phyloP scores from a whole-genome alignment of 2,113 vertebrate genomes.

The Suricata suricatta region DNA sequence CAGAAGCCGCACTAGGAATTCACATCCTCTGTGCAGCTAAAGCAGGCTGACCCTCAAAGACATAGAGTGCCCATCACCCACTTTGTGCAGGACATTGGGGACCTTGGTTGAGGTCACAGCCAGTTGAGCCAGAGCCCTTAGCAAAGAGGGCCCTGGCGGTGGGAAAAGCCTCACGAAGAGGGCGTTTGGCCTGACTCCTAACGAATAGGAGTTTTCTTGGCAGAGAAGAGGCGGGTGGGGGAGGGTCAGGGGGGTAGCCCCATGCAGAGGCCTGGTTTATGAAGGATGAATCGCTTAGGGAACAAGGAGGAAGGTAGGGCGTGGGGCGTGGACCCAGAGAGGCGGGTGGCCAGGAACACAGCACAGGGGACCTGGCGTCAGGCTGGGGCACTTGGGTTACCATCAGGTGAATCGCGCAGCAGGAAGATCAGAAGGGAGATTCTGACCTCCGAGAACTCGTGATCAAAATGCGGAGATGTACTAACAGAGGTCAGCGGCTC shows the following conservation, averaged over 20 bases:
- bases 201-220: fast-evolving
- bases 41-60: no score
- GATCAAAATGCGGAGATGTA: fast-evolving
- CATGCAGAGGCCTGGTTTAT: no score
- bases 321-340: fast-evolving
- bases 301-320: not conserved
- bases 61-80: not conserved
- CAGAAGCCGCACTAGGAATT: not conserved
- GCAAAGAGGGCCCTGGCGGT: not conserved
- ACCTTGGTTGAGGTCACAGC: not conserved
- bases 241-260: not conserved
- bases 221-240: not conserved
- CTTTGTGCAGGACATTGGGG: not conserved
- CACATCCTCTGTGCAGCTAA: not conserved
- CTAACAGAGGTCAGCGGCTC: not conserved
- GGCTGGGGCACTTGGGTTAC: no score
- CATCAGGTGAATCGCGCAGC: not conserved
- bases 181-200: not conserved
- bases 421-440: not conserved
- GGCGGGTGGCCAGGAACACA: not conserved
- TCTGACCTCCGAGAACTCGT: not conserved
- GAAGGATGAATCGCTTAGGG: not conserved
- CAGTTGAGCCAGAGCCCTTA: not conserved
- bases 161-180: not conserved
- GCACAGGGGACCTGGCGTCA: not conserved